Evolutionary conservation across 2,888 invertebrate genomes (phyloP), one percentile per base, ranked within the genome.

Genomic region (Cheilosia scutellata): DNA sequence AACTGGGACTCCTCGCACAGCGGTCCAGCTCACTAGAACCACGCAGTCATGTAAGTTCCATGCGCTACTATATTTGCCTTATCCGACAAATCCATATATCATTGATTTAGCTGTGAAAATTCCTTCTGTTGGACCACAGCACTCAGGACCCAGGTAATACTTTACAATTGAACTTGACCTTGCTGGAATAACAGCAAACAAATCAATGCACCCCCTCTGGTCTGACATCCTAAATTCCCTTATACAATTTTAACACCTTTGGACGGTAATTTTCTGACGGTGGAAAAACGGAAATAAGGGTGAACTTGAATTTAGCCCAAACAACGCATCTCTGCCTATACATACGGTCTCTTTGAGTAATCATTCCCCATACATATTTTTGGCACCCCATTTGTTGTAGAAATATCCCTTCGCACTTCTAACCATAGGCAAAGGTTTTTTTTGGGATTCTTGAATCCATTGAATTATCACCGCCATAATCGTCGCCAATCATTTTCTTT

Each of bases 151-250:
- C 33, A 16, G n/a, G 47, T 11, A 65, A 75, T 58, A 66, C 25
- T 40, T 29, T 40, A 16, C 27, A 0, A 4, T 29, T 77, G 62
- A 79, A 79, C 79, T 79, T 84, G 79, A 84, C 79, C 84, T 84
- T 84, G 75, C 0, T n/a, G 1, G 5, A 33, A 44, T 11, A 13
- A 16, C 11, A 57, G 2, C 3, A 47, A 68, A 68, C 11, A 57
- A 49, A 74, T 62, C n/a, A 68, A 20, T 51, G 7, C n/a, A 11
- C 33, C 49, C 25, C 42, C 42, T n/a, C 42, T 20, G 27, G 27
- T n/a, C 66, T 27, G 33, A 40, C 47, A 9, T 20, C 25, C 29
- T 29, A 63, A 62, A 77, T 47, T 60, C 29, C 68, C 42, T 51
- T 29, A 63, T 16, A 57, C 70, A 70, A 75, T 60, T 58, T 16